Evolutionary conservation across 2,797 vertebrate species (phyloP).

Genomic region (Labeo calbasu): DNA sequence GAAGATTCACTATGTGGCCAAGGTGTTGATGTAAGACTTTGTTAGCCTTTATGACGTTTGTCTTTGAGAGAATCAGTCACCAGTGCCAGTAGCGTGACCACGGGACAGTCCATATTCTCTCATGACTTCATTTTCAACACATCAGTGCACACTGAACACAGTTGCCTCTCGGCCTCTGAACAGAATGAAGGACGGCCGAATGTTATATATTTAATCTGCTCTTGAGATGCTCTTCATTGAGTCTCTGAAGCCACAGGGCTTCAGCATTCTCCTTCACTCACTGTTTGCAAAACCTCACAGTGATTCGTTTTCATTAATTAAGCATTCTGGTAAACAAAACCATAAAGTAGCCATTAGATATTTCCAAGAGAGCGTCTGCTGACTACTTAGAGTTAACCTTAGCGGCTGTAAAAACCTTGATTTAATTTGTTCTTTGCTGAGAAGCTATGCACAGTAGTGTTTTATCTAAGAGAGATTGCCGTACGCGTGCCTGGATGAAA

Average conservation of each 20-base stretch:
- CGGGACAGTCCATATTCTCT: slow-evolving; percentile 27
- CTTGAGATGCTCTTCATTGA: slow-evolving; percentile 24
- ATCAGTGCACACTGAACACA: slow-evolving; percentile 35
- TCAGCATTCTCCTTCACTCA: not conserved
- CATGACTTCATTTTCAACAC: slow-evolving; percentile 25
- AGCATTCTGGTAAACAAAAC: slow-evolving; percentile 20
- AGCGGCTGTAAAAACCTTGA: not conserved
- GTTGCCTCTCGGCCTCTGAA: slow-evolving; percentile 14
- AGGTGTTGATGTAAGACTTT: slow-evolving; percentile 8
- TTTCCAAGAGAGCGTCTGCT: slow-evolving; percentile 27
- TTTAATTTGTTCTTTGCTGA: slow-evolving; percentile 4
- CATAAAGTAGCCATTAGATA: slow-evolving; percentile 8
- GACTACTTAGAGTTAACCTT: slow-evolving; percentile 23
- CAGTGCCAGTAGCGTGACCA: slow-evolving; percentile 17
- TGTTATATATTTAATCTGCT: slow-evolving; percentile 40
- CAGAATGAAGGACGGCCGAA: slow-evolving; percentile 26
- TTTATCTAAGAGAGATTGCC: slow-evolving; percentile 9
- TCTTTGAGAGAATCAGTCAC: slow-evolving; percentile 9
- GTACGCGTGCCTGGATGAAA: slow-evolving; percentile 50
- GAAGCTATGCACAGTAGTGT: slow-evolving; percentile 2
- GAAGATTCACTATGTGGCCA: not conserved
- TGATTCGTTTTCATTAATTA: slow-evolving; percentile 22
- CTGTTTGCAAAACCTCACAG: slow-evolving; percentile 2
- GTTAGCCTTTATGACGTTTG: not conserved
- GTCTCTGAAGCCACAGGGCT: not conserved